phyloP scores from a whole-genome alignment of 1,140 invertebrate genomes.

The Drosophila pseudoobscura region DNA sequence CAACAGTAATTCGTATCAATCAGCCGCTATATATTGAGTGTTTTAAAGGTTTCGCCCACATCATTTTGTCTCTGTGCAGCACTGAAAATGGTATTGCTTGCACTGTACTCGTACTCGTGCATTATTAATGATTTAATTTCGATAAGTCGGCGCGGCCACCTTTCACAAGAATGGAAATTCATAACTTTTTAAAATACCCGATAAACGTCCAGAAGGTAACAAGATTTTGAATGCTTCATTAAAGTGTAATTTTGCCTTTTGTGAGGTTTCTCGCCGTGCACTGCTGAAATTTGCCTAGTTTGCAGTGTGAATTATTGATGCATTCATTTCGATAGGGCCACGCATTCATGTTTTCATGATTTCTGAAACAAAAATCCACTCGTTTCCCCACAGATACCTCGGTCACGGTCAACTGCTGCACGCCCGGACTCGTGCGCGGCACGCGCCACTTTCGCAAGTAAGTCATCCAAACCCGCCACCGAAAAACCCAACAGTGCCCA shows the following conservation, averaged over 20 bases:
- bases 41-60: too few relatives aligned
- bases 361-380: conserved; percentile 15
- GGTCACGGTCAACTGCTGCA: conserved; percentile 89
- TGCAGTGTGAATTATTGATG: conserved; percentile 55
- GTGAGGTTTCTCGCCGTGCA: conserved; percentile 2
- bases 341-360: conserved; percentile 19
- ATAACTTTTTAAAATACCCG: background rate
- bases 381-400: conserved; percentile 84
- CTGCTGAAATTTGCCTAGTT: conserved; percentile 31
- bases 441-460: conserved; percentile 86
- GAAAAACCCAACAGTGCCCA: background rate
- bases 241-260: too few relatives aligned
- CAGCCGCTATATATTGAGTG: too few relatives aligned
- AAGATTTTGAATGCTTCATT: too few relatives aligned
- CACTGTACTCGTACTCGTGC: too few relatives aligned
- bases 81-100: too few relatives aligned
- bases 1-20: too few relatives aligned
- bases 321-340: conserved; percentile 17
- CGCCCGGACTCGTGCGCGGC: conserved; percentile 89
- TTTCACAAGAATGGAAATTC: too few relatives aligned
- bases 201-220: too few relatives aligned
- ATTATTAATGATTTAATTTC: too few relatives aligned
- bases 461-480: conserved; percentile 41
- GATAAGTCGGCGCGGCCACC: too few relatives aligned
- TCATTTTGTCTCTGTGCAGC: too few relatives aligned